phyloP scores from a whole-genome alignment of 2,888 invertebrate species.

The Anorthoa munda region DNA sequence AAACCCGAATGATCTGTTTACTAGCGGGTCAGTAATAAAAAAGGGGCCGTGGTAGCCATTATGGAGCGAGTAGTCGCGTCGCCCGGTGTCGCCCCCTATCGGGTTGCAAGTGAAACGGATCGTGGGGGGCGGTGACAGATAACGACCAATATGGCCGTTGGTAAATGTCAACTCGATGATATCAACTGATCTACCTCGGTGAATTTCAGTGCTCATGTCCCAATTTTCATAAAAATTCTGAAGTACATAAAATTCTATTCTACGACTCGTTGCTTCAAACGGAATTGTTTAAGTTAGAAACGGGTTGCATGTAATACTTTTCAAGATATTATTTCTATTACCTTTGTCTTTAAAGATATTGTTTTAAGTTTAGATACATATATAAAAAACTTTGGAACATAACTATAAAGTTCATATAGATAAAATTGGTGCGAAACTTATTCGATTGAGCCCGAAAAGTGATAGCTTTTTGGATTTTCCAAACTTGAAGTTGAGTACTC shows the following conservation, averaged over 20 bases:
- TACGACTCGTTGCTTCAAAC: conserved; percentile 6
- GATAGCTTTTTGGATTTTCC: neutral
- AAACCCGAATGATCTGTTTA: conserved; percentile 91
- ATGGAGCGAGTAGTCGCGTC: conserved; percentile 85
- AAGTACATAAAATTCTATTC: conserved; percentile 19
- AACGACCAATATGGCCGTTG: conserved; percentile 88
- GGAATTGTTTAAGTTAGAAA: conserved; percentile 21
- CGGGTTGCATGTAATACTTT: neutral
- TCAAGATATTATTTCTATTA: conserved; percentile 6
- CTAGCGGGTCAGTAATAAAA: conserved; percentile 91
- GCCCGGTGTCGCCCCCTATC: conserved; percentile 89
- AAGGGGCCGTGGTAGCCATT: conserved; percentile 89
- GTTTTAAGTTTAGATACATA: neutral
- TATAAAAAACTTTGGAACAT: neutral
- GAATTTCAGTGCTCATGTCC: conserved; percentile 45
- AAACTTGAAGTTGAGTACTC: neutral
- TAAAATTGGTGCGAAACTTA: neutral
- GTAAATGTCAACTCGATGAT: conserved; percentile 85
- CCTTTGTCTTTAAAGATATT: neutral
- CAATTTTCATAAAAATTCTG: conserved; percentile 31
- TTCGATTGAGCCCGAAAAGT: neutral
- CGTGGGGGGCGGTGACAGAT: conserved; percentile 89
- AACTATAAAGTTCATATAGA: neutral
- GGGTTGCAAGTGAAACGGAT: conserved; percentile 90
- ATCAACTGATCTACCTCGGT: conserved; percentile 61